Evolutionary conservation across 2,113 vertebrate genomes (phyloP).

Genomic region (Lontra canadensis): DNA sequence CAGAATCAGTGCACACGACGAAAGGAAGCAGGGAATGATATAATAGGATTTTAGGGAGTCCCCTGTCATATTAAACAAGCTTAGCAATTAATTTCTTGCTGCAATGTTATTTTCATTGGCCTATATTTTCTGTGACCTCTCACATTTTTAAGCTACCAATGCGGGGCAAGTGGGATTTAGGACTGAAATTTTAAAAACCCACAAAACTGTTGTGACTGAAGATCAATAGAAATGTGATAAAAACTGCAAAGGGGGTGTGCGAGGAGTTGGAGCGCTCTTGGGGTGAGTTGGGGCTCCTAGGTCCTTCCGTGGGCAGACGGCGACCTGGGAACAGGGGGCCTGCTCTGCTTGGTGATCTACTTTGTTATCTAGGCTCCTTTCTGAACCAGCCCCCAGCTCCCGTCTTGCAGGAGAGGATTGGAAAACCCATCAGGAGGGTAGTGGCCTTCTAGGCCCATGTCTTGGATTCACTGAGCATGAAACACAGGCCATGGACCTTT

Average conservation of each 20-base stretch:
- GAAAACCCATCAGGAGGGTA: not conserved
- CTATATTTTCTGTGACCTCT: conserved; percentile 87
- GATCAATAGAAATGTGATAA: conserved; percentile 36
- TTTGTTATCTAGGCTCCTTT: not conserved
- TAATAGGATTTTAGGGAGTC: conserved; percentile 89
- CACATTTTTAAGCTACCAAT: conserved; percentile 82
- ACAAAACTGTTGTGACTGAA: conserved; percentile 61
- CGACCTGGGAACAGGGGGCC: not conserved
- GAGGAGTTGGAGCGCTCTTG: not conserved
- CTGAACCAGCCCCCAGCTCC: not conserved
- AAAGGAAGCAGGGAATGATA: conserved; percentile 83
- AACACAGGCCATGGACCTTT: not conserved
- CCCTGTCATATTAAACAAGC: conserved; percentile 89
- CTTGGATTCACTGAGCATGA: not conserved
- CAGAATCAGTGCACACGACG: conserved; percentile 82
- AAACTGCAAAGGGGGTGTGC: not conserved
- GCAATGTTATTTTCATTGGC: conserved; percentile 88
- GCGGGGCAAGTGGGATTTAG: conserved; percentile 82
- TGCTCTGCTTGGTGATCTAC: not conserved
- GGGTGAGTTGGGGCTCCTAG: not conserved
- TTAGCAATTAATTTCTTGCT: conserved; percentile 90
- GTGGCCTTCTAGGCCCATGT: not conserved
- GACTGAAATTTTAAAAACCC: conserved; percentile 49
- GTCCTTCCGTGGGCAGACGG: not conserved
- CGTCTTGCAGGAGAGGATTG: not conserved